Evolutionary conservation across 2,113 vertebrate species (phyloP).

Genomic region (Panthera tigris): DNA sequence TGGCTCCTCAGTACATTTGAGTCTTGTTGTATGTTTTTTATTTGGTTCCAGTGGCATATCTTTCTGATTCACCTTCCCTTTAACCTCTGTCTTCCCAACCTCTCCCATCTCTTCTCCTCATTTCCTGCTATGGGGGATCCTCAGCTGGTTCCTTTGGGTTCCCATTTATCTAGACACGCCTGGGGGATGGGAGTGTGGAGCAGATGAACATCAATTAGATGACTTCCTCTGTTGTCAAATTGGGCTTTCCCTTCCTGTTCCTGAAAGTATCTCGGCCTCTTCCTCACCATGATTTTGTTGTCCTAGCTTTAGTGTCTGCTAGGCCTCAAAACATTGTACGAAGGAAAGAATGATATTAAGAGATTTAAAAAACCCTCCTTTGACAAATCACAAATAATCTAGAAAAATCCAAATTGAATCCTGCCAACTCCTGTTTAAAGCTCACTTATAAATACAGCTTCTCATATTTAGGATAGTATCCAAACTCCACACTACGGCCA

Average conservation of each 20-base stretch:
- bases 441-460: neutral
- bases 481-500: neutral
- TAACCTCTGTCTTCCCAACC: neutral
- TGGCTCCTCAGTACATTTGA: neutral
- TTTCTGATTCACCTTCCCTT: neutral
- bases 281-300: neutral
- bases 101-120: neutral
- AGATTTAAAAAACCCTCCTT: neutral
- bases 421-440: neutral
- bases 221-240: neutral
- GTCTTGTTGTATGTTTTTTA: neutral
- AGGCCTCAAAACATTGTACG: neutral
- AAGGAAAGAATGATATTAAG: neutral
- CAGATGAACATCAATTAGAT: neutral
- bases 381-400: neutral
- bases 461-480: neutral
- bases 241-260: neutral
- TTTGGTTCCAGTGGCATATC: rapidly evolving
- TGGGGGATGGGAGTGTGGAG: neutral
- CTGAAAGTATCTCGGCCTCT: neutral
- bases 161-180: neutral
- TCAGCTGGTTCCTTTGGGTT: neutral
- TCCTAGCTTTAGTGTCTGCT: neutral
- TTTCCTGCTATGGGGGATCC: neutral
- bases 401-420: neutral